Conservation (phyloP, 1,140 invertebrate genomes). For the Drosophila nigromelanica region DNA sequence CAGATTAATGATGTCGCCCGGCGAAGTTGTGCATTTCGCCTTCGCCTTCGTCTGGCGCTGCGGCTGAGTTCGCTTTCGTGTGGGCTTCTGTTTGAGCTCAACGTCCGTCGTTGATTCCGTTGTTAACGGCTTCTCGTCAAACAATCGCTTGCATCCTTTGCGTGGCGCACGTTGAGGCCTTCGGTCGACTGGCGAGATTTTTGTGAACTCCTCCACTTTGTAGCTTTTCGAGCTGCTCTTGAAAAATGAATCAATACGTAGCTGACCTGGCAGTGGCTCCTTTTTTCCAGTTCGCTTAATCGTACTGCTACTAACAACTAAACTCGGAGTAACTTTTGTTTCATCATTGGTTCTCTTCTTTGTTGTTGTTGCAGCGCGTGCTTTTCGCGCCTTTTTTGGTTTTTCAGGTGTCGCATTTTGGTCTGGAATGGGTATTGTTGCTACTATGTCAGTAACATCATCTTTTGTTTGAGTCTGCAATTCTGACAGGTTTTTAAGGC, state of each 20-base stretch:
- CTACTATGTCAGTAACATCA: neutral
- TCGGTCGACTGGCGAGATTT: neutral
- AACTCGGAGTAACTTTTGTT: constrained; percentile 1
- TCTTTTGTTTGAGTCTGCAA: constrained; percentile 9
- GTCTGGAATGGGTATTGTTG: neutral
- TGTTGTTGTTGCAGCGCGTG: constrained; percentile 51
- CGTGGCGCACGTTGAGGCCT: constrained; percentile 6
- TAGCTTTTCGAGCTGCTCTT: constrained; percentile 64
- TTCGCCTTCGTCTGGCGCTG: constrained; percentile 41
- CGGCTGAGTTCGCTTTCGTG: constrained; percentile 36
- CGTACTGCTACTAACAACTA: constrained; percentile 10
- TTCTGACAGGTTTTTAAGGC: constrained; percentile 45
- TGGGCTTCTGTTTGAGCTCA: constrained; percentile 6
- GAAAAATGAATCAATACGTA: constrained; percentile 69
- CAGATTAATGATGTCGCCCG: constrained; percentile 55
- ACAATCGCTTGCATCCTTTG: constrained; percentile 65
- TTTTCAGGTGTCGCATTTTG: constrained; percentile 46
- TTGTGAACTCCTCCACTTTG: constrained; percentile 31
- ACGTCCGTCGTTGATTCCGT: neutral
- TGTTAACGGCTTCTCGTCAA: constrained; percentile 39
- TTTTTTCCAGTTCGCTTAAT: constrained; percentile 56
- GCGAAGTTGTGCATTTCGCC: constrained; percentile 33
- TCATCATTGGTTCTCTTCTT: constrained; percentile 33
- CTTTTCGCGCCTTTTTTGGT: constrained; percentile 44
- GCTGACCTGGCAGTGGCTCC: constrained; percentile 55